Percentiles rank a stretch among this genome's conserved stretches.
These are phyloP conservation scores for Spea multiplicata DNA, from an alignment of 2,113 vertebrate species.

Conservation along the genomic window DNA sequence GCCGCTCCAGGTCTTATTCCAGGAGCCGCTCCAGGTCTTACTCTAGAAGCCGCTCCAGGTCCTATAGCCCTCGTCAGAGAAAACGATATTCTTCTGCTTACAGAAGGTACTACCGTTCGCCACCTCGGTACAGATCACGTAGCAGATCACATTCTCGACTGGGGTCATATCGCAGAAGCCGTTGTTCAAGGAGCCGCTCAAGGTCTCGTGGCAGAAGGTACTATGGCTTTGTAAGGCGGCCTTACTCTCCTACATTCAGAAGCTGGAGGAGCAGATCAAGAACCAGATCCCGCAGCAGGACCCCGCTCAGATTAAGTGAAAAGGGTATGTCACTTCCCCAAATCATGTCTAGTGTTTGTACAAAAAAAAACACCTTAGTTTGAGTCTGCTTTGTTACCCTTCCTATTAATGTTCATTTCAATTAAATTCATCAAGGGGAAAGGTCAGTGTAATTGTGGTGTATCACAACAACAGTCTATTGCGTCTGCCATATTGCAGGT, in stretches of 20 bases:
- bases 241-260: conserved; percentile 54
- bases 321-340: conserved; percentile 66
- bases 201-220: conserved; percentile 51
- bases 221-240: conserved; percentile 55
- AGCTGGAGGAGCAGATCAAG: conserved; percentile 58
- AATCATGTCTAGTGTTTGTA: no score
- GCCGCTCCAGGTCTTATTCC: conserved; percentile 37
- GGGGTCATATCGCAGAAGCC: conserved; percentile 33
- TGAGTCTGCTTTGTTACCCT: no score
- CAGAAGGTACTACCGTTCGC: conserved; percentile 54
- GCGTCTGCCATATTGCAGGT: accelerated
- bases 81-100: conserved; percentile 56
- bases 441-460: no score
- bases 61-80: conserved; percentile 54
- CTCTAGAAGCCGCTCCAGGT: conserved; percentile 58
- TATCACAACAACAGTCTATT: no score
- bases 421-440: no score
- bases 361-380: no score
- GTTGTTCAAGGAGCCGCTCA: conserved; percentile 54
- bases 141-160: conserved; percentile 57
- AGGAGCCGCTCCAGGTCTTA: conserved; percentile 54
- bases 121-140: conserved; percentile 54
- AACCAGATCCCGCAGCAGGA: conserved; percentile 63
- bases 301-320: conserved; percentile 63
- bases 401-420: no score